These are phyloP conservation scores for Zaprionus africanus DNA, from an alignment of 1,140 invertebrate genomes.

Conservation along the genomic window DNA sequence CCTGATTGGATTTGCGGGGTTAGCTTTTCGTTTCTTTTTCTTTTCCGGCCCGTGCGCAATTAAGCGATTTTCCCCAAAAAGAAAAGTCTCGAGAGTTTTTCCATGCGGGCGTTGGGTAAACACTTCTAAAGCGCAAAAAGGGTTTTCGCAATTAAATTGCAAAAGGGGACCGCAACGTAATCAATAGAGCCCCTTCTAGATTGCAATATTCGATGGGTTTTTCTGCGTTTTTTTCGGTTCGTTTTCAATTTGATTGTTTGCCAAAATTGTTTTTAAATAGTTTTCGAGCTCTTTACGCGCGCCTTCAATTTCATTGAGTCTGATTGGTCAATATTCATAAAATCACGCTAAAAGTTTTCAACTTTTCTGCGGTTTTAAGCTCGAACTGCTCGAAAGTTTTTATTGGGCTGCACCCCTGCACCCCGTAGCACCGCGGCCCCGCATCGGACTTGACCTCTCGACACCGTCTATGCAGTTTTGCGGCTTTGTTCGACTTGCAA, in stretches of 20 bases:
- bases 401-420: slow-evolving; percentile 45
- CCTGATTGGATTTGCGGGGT: slow-evolving; percentile 59
- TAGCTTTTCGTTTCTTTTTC: slow-evolving; percentile 13
- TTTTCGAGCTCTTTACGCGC: slow-evolving; percentile 43
- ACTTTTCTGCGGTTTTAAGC: slow-evolving; percentile 75
- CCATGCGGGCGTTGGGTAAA: slow-evolving; percentile 24
- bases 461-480: slow-evolving; percentile 48
- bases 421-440: not conserved
- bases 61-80: slow-evolving; percentile 29
- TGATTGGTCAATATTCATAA: slow-evolving; percentile 79
- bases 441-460: slow-evolving; percentile 3
- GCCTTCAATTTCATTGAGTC: slow-evolving; percentile 66
- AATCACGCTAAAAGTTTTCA: slow-evolving; percentile 69
- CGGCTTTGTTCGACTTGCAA: slow-evolving; percentile 74
- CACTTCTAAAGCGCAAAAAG: slow-evolving; percentile 20
- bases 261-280: slow-evolving; percentile 77
- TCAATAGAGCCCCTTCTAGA: slow-evolving; percentile 24
- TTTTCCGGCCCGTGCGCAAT: slow-evolving; percentile 48
- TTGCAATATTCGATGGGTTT: slow-evolving; percentile 45
- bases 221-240: not conserved
- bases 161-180: slow-evolving; percentile 39
- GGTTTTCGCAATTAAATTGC: slow-evolving; percentile 60
- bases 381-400: slow-evolving; percentile 59
- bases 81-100: slow-evolving; percentile 29
- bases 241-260: slow-evolving; percentile 17